phyloP scores from a whole-genome alignment of 1,140 invertebrate species.

The Caerostris extrusa region DNA sequence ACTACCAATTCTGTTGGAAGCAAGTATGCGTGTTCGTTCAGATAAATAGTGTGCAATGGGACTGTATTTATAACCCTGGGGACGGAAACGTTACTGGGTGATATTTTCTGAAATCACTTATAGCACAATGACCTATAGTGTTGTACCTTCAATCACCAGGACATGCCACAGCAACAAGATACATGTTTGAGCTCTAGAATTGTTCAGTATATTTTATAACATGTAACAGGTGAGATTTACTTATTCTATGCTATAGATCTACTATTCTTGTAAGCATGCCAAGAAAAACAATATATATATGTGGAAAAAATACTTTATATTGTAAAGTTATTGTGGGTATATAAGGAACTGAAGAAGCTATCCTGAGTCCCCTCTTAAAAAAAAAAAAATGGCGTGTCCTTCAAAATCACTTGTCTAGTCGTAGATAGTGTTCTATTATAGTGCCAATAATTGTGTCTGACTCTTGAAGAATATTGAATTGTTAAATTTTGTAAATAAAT shows the following conservation, averaged over 20 bases:
- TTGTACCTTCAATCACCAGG: not conserved
- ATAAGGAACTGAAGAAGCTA: not conserved
- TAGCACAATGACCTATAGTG: not conserved
- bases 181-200: not conserved
- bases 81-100: not conserved
- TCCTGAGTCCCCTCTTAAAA: not conserved
- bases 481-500: too few species aligned
- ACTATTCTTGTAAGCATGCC: not conserved
- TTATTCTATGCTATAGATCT: not conserved
- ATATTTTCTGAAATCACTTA: conserved; percentile 19
- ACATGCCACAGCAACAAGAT: not conserved
- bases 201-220: not conserved
- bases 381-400: not conserved
- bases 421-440: not conserved
- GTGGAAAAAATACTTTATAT: not conserved
- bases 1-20: not conserved
- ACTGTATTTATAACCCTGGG: not conserved
- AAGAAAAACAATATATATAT: not conserved
- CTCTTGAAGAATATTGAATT: too few species aligned
- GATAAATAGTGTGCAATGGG: not conserved
- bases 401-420: not conserved
- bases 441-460: too few species aligned
- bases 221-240: not conserved
- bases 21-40: too few species aligned
- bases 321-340: not conserved